phyloP scores from a whole-genome alignment of 2,797 vertebrate genomes.

The Mormyrops boulengeri region DNA sequence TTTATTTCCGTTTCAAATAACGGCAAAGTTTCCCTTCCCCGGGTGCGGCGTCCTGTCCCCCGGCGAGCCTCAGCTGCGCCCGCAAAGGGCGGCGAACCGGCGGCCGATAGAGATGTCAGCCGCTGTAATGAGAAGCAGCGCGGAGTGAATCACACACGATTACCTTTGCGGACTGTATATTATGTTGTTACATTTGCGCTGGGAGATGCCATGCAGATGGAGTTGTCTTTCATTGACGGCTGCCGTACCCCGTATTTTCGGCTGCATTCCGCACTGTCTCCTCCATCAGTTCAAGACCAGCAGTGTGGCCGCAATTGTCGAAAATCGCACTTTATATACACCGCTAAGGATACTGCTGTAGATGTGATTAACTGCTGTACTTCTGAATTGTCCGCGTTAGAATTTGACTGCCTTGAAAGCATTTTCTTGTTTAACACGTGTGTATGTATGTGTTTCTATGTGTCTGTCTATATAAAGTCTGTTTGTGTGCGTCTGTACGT shows the following conservation, averaged over 20 bases:
- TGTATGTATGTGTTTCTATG: not conserved
- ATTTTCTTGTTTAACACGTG: not conserved
- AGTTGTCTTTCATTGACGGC: constrained; percentile 11
- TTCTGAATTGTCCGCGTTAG: not conserved
- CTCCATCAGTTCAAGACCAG: constrained; percentile 1
- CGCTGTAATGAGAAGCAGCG: constrained; percentile 12
- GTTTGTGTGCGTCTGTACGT: constrained; percentile 33
- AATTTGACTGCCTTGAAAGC: not conserved
- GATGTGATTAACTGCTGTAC: not conserved
- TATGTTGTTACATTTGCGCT: constrained; percentile 1
- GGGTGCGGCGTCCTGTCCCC: not conserved
- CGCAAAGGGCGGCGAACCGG: not conserved
- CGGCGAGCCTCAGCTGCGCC: not conserved
- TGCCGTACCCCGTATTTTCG: constrained; percentile 12
- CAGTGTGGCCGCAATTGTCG: not conserved
- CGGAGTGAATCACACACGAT: constrained; percentile 4
- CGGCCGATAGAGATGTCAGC: constrained; percentile 21
- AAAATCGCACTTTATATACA: not conserved
- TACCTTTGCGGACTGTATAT: constrained; percentile 8
- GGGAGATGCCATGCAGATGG: constrained; percentile 7
- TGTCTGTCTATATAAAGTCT: constrained; percentile 36
- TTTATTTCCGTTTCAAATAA: not conserved
- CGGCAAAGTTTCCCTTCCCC: not conserved
- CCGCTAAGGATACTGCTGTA: not conserved
- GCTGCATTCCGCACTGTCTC: not conserved